These are phyloP conservation scores for Distichodus sexfasciatus DNA, from an alignment of 2,797 vertebrate species.

Conservation along the genomic window DNA sequence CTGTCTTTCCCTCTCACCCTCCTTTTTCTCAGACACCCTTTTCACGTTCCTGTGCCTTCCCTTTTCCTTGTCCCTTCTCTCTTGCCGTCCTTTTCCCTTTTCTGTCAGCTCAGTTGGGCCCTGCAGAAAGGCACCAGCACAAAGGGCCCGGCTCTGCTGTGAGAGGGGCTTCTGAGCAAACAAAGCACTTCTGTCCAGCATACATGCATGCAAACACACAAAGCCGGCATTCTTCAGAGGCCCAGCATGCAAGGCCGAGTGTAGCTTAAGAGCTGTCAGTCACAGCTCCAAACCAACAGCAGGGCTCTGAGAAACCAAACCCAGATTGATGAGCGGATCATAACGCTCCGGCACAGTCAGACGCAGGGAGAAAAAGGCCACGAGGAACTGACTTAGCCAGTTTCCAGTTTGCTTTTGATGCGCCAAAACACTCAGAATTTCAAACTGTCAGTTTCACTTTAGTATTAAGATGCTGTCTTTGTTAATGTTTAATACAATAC, in stretches of 20 bases:
- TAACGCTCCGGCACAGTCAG: conserved; percentile 13
- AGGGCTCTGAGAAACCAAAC: conserved; percentile 44
- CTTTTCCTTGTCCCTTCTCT: conserved; percentile 17
- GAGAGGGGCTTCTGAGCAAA: conserved; percentile 67
- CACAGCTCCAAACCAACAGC: conserved; percentile 44
- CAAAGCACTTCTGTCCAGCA: conserved; percentile 78
- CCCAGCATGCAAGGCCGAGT: conserved; percentile 54
- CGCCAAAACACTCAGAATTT: background rate
- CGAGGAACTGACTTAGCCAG: conserved; percentile 1
- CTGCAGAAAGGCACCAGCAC: conserved; percentile 65
- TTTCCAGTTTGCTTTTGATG: background rate
- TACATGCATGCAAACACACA: conserved; percentile 74
- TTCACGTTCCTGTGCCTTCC: conserved; percentile 20
- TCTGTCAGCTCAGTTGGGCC: conserved; percentile 57
- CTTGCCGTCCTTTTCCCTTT: conserved; percentile 34
- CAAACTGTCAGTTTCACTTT: background rate
- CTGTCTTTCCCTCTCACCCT: conserved; percentile 16
- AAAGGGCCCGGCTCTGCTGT: conserved; percentile 74
- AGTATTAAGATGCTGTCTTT: background rate
- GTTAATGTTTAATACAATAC: background rate
- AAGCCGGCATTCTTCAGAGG: conserved; percentile 71
- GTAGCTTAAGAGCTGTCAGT: conserved; percentile 47
- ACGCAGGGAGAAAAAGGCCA: background rate
- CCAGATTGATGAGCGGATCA: conserved; percentile 43
- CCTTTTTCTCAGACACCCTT: conserved; percentile 21